Conservation (phyloP, 92 coral and sea anemone genomes). For the Pocillopora meandrina region DNA sequence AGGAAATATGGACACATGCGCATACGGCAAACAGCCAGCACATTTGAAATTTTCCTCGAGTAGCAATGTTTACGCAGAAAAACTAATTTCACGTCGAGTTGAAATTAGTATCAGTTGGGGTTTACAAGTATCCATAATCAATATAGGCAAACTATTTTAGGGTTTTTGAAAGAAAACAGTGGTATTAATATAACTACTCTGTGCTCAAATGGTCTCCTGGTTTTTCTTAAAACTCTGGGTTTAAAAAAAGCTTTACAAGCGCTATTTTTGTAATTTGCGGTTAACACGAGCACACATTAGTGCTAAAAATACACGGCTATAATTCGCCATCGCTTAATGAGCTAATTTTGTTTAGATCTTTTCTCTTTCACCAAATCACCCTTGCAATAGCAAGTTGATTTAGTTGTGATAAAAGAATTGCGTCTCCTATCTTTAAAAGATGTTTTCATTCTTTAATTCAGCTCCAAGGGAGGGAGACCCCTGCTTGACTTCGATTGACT, state of each 20-base stretch:
- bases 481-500: slow-evolving; percentile 1
- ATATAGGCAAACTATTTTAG: slow-evolving; percentile 12
- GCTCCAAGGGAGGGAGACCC: slow-evolving; percentile 32
- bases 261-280: not conserved
- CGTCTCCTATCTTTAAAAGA: not conserved
- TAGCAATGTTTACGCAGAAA: slow-evolving; percentile 13
- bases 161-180: slow-evolving; percentile 18
- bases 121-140: not conserved
- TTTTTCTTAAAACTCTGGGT: not conserved
- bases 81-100: slow-evolving; percentile 14
- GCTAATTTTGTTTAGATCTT: not conserved
- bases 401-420: not conserved
- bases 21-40: slow-evolving; percentile 6
- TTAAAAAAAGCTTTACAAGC: not conserved
- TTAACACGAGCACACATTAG: not conserved
- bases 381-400: not conserved
- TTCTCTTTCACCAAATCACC: not conserved
- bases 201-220: not conserved
- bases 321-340: not conserved
- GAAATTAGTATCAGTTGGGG: slow-evolving; percentile 19
- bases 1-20: not conserved
- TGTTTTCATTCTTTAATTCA: slow-evolving; percentile 18
- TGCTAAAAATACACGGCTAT: not conserved
- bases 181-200: slow-evolving; percentile 5
- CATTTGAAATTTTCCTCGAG: not conserved